These are phyloP conservation scores for Thripadectes ignobilis DNA, from an alignment of 2,797 vertebrate genomes.

Conservation along the genomic window DNA sequence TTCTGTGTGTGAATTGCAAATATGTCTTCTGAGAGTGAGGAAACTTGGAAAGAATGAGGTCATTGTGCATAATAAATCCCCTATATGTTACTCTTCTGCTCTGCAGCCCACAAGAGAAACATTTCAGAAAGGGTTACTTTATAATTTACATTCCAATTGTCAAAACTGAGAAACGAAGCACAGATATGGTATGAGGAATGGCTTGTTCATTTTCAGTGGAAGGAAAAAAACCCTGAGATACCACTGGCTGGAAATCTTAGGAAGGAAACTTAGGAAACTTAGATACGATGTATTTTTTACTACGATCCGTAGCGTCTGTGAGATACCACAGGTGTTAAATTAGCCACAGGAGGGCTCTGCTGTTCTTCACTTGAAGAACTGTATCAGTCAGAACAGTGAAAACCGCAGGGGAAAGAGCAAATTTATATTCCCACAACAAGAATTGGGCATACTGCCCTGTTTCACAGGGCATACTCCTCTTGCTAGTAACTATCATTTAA, in stretches of 20 bases:
- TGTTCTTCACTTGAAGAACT: constrained; percentile 31
- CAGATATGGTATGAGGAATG: background rate
- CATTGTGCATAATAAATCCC: constrained; percentile 52
- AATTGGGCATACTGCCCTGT: background rate
- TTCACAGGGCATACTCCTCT: background rate
- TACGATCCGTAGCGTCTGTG: background rate
- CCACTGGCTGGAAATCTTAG: background rate
- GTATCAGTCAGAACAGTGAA: background rate
- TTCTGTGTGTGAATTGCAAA: background rate
- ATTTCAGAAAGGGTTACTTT: constrained; percentile 30
- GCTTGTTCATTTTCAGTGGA: background rate
- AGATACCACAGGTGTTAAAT: background rate
- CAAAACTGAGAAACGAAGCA: constrained; percentile 34
- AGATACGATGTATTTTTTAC: fast-evolving
- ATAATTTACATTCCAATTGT: constrained; percentile 56
- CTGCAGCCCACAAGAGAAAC: constrained; percentile 31
- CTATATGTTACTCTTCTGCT: constrained; percentile 44
- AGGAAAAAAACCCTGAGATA: background rate
- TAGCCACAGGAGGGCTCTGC: constrained; percentile 65
- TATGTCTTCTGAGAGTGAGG: background rate
- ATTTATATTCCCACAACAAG: background rate
- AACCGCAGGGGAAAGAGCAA: background rate
- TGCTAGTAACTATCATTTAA: background rate
- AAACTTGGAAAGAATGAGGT: constrained; percentile 58
- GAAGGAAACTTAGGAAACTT: background rate